Evolutionary conservation across 2,888 invertebrate species (phyloP).

Genomic region (Brachyptera putata): DNA sequence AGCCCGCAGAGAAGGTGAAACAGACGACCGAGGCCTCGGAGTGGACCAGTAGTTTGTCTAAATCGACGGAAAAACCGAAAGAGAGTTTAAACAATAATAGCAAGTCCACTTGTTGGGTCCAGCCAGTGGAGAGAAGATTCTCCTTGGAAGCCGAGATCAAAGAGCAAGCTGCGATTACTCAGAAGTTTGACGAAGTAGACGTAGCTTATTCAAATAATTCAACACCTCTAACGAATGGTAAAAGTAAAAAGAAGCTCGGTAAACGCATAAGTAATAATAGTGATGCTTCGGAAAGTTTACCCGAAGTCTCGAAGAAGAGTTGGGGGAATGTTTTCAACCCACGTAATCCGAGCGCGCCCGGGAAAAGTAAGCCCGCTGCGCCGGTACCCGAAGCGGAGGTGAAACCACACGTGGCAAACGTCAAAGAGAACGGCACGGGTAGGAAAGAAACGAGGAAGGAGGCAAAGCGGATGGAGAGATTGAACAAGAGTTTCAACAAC

Average conservation of each 20-base stretch:
- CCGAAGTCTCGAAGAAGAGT: conserved; percentile 35
- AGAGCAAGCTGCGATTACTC: conserved; percentile 3
- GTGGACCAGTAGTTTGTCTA: not conserved
- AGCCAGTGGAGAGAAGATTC: conserved; percentile 10
- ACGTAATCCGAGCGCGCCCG: not conserved
- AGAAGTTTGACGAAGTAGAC: conserved; percentile 24
- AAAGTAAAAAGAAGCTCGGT: conserved; percentile 32
- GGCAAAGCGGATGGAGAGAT: conserved; percentile 37
- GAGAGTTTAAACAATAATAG: not conserved
- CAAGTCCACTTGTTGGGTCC: conserved; percentile 8
- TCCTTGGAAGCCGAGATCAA: conserved; percentile 19
- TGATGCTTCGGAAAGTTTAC: conserved; percentile 22
- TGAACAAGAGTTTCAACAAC: conserved; percentile 35
- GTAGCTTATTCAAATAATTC: conserved; percentile 22
- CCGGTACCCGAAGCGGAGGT: conserved; percentile 14
- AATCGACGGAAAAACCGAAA: not conserved
- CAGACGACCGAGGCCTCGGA: not conserved
- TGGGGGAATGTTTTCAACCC: conserved; percentile 25
- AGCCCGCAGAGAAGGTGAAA: not conserved
- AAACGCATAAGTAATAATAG: conserved; percentile 28
- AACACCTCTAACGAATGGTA: conserved; percentile 29
- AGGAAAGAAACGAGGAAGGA: conserved; percentile 36
- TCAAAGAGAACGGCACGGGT: conserved; percentile 27
- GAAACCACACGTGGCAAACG: conserved; percentile 32
- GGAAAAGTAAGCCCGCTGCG: conserved; percentile 16